Evolutionary conservation across 2,888 invertebrate species (phyloP), one percentile per base, ranked within the genome.

Genomic region (Caenorhabditis sp.): DNA sequence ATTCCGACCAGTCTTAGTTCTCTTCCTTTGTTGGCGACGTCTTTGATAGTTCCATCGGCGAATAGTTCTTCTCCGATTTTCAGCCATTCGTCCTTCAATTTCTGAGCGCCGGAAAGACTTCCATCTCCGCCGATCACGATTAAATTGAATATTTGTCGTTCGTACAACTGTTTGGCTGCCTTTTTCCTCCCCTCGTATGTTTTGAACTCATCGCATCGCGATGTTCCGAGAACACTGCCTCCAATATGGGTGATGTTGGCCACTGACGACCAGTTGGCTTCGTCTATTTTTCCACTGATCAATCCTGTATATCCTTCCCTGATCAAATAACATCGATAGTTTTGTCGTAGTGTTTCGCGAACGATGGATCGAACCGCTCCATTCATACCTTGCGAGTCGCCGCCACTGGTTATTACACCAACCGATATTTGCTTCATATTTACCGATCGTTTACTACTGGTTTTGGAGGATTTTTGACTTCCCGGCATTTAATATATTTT

Each of bases 111-210:
- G 58, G 97, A 97, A 27, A 99, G 91, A 59, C 95, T 95, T 77
- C 97, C 97, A 89, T 99, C 97, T 87, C 97, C 97, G 76, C 97
- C 97, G 88, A 99, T 99, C 1, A 95, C 94, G 24, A 95, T 95
- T 85, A 99, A 90, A 90, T 97, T 96, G 61, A 94, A 93, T 84
- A 99, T 97, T 65, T 93, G 93, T 64, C 91, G 91, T 53, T 91
- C 90, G 0, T 97, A 91, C 75, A 99, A 91, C 90, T 97, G 96
- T 85, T 92, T 91, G 0, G 96, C 96, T n/a, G 97, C 97, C 89
- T 79, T 59, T 23, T 74, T 74, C 12, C 97, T 93, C n/a, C 97
- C 97, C 65, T 91, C 91, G 58, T 92, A 91, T 84, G 94, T 92
- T 77, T 93, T 92, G 88, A 99, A 99, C 71, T 94, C 95, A 90